Conservation (phyloP, 2,888 invertebrate species). For the Diaprepes abbreviatus region DNA sequence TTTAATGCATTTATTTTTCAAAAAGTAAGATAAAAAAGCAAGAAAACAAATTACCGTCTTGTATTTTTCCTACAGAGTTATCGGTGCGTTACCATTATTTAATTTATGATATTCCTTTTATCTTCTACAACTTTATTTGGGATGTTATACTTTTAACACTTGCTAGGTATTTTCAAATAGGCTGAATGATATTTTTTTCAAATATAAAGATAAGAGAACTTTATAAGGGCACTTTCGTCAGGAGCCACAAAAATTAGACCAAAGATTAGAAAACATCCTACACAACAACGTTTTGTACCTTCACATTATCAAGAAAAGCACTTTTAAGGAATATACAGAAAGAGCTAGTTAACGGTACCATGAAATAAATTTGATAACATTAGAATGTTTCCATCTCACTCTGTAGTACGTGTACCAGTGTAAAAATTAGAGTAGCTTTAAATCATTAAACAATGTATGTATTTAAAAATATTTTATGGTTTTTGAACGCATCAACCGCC, state of each 20-base stretch:
- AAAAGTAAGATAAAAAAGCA: slow-evolving; percentile 17
- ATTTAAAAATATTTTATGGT: too few relatives aligned
- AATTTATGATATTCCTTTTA: slow-evolving; percentile 24
- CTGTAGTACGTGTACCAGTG: too few relatives aligned
- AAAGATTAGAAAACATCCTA: slow-evolving; percentile 22
- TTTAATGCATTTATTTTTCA: neutral
- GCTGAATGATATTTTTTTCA: neutral
- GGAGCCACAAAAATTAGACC: slow-evolving; percentile 30
- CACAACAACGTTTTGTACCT: neutral
- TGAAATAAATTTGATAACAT: too few relatives aligned
- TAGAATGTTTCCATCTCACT: too few relatives aligned
- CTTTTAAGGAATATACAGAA: neutral
- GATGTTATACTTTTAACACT: slow-evolving; percentile 19
- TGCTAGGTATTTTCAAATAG: neutral
- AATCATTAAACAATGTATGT: too few relatives aligned
- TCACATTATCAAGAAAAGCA: neutral
- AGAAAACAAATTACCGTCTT: slow-evolving; percentile 13
- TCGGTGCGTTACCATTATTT: slow-evolving; percentile 13
- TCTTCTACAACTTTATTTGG: slow-evolving; percentile 13
- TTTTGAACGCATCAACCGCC: too few relatives aligned
- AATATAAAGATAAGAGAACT: neutral
- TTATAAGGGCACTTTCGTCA: slow-evolving; percentile 2
- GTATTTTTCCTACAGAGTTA: slow-evolving; percentile 5
- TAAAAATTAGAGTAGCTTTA: too few relatives aligned
- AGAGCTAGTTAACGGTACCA: too few relatives aligned